These are phyloP conservation scores for Athene cunicularia DNA, from an alignment of 2,113 vertebrate genomes.

Conservation along the genomic window DNA sequence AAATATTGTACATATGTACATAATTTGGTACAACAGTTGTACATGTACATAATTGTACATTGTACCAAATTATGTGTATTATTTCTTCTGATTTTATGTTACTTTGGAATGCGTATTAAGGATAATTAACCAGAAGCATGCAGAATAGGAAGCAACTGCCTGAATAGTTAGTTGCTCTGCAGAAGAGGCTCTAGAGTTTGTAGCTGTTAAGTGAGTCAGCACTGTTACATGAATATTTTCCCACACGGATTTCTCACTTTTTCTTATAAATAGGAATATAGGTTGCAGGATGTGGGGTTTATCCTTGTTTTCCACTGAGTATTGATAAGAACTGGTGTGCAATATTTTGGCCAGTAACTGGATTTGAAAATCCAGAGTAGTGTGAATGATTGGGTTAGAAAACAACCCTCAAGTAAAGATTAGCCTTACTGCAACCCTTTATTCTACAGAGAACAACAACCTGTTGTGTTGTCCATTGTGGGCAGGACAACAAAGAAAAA, in stretches of 20 bases:
- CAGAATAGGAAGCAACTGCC: background rate
- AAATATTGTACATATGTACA: too few relatives aligned
- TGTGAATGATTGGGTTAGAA: background rate
- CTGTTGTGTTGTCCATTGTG: background rate
- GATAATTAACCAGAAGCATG: background rate
- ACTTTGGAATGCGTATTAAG: background rate
- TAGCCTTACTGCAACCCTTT: background rate
- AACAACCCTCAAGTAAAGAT: background rate
- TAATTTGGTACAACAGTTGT: too few relatives aligned
- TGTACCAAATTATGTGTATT: background rate
- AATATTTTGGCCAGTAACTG: background rate
- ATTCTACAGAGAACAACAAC: background rate
- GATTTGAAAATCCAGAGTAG: background rate
- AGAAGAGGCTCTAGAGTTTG: background rate
- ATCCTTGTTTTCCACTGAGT: background rate
- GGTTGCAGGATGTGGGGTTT: background rate
- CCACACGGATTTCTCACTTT: background rate
- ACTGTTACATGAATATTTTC: background rate
- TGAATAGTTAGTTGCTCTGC: background rate
- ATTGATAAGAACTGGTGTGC: background rate
- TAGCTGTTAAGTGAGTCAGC: background rate
- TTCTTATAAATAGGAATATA: background rate
- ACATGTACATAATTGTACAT: background rate
- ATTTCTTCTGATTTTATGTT: background rate
- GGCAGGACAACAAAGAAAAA: background rate